Evolutionary conservation across 2,113 vertebrate genomes (phyloP), one percentile per base, ranked within the genome.

Genomic region (Scartelaos histophorus): DNA sequence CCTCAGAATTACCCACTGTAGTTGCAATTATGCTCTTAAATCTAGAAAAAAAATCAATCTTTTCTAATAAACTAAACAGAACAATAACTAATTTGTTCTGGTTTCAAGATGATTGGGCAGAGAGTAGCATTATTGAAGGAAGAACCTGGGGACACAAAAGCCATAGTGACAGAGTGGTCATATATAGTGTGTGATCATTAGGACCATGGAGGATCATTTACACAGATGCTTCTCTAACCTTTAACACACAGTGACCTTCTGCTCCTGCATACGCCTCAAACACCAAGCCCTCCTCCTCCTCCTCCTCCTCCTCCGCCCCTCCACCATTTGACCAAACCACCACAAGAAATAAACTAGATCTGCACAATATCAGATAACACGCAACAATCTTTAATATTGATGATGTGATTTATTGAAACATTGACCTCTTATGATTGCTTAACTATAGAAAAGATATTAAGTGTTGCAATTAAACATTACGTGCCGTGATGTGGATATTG

Each of bases 321-420:
- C 85, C 84, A 87, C 76, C 80, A 54, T 54, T 75, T 10, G 77
- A 76, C 67, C 71, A 74, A 43, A 85, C 86, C 85, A 73, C 58
- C 72, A 88, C 86, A 75, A 88, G 78, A 87, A 90, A 92, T 67
- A 13, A 58, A 58, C 10, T 13, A 24, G 11, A 25, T 22, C 56
- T 13, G 13, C 11, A 25, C 56, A 24, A 24, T 12, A 13, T 58
- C 3, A 22, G n/a, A 24, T 15, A 56, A 22, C 47, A 22, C 1
- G 1, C 10, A 22, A 56, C n/a, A 5, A 56, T 22, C n/a, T 13
- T 56, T 3, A 56, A 25, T 25, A 25, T 24, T 7, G 7, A 43
- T 43, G 0, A 10, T 43, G 54, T 13, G 22, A 57, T 7, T 58
- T 21, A 22, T 51, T 16, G 38, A 51, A 6, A 19, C 17, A 19